phyloP scores from a whole-genome alignment of 2,797 vertebrate genomes.

The Picus viridis region DNA sequence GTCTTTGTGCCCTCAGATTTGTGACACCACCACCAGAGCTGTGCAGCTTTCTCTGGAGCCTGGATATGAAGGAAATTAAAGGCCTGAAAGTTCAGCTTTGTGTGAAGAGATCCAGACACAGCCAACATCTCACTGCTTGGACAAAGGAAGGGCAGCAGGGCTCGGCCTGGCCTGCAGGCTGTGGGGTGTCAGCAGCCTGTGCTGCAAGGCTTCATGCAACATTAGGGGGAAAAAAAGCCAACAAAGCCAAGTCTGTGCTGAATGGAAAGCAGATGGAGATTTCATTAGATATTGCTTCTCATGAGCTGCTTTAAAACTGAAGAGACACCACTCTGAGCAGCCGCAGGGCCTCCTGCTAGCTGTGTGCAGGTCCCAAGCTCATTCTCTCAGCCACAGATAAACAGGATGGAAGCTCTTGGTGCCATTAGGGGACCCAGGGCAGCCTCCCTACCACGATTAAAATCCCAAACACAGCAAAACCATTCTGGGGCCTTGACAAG shows the following conservation, averaged over 20 bases:
- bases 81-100: constrained; percentile 1
- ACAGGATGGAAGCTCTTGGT: not conserved
- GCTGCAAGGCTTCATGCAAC: constrained; percentile 25
- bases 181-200: constrained; percentile 27
- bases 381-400: constrained; percentile 32
- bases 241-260: not conserved
- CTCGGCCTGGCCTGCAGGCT: not conserved
- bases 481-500: constrained; percentile 1
- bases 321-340: constrained; percentile 26
- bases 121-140: not conserved
- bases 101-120: not conserved
- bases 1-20: not conserved
- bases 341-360: constrained; percentile 37
- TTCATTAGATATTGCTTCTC: constrained; percentile 50
- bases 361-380: constrained; percentile 3
- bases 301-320: constrained; percentile 54
- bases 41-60: not conserved
- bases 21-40: not conserved
- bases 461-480: constrained; percentile 35
- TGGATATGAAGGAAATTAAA: constrained; percentile 13
- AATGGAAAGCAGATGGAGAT: constrained; percentile 57
- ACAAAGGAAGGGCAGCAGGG: not conserved
- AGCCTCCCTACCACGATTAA: constrained; percentile 7
- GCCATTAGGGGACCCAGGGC: not conserved
- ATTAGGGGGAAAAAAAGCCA: not conserved